Conservation (phyloP, 2,888 invertebrate genomes). For the Dilophus febrilis region DNA sequence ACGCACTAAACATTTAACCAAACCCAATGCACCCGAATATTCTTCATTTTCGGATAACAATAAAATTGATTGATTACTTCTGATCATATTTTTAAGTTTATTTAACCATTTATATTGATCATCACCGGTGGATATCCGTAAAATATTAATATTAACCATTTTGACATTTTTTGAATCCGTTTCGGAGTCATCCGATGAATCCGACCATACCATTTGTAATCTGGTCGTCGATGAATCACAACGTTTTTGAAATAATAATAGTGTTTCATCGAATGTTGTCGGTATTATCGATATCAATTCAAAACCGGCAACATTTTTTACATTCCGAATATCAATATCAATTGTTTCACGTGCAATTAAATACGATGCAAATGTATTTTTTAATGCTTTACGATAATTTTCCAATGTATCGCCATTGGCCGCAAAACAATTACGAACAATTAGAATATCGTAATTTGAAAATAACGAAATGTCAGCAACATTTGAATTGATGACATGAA, state of each 20-base stretch:
- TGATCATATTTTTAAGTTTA: too few relatives aligned
- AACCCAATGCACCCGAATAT: conserved; percentile 58
- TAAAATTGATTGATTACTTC: conserved; percentile 15
- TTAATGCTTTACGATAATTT: too few relatives aligned
- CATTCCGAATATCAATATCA: conserved; percentile 30
- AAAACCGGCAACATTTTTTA: conserved; percentile 1
- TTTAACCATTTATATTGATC: too few relatives aligned
- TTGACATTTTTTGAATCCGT: too few relatives aligned
- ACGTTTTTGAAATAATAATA: conserved; percentile 5
- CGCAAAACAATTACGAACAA: neutral
- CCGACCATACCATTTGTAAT: too few relatives aligned
- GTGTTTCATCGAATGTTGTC: conserved; percentile 4
- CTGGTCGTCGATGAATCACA: too few relatives aligned
- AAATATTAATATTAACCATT: neutral
- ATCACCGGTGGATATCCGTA: conserved; percentile 2
- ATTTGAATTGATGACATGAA: conserved; percentile 20
- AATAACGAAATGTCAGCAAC: conserved; percentile 21
- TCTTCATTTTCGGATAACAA: conserved; percentile 44
- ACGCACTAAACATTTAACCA: conserved; percentile 56
- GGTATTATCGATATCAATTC: conserved; percentile 4
- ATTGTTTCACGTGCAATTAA: conserved; percentile 37
- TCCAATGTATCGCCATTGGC: neutral
- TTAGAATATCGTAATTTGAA: conserved; percentile 4
- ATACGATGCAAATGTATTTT: too few relatives aligned
- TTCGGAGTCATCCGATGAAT: neutral